Evolutionary conservation across 2,113 vertebrate genomes (phyloP).

Genomic region (Cynocephalus volans): DNA sequence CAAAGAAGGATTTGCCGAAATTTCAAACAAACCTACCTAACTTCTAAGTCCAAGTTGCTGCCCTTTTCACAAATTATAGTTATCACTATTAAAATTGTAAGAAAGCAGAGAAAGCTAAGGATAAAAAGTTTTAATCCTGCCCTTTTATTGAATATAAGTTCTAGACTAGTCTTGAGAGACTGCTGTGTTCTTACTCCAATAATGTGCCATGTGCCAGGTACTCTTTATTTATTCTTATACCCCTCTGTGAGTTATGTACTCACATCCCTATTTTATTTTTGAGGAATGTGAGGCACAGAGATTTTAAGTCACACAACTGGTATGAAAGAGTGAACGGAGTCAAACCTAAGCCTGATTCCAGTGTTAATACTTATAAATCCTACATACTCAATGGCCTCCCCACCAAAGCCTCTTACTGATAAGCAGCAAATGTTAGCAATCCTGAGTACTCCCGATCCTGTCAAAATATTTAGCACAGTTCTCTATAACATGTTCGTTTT

Average conservation of each 20-base stretch:
- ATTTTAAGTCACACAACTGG: background rate
- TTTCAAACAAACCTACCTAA: slow-evolving; percentile 27
- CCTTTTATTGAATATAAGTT: background rate
- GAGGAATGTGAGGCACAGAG: slow-evolving; percentile 14
- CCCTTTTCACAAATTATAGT: background rate
- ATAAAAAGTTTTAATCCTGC: background rate
- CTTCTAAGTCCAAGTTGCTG: background rate
- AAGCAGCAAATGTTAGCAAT: background rate
- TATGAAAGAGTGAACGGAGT: slow-evolving; percentile 24
- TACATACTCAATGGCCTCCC: background rate
- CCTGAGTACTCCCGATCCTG: background rate
- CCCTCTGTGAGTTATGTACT: background rate
- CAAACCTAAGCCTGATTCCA: slow-evolving; percentile 24
- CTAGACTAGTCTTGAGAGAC: background rate
- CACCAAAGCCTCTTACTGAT: background rate
- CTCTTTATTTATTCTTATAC: background rate
- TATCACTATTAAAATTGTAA: slow-evolving; percentile 1
- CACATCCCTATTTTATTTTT: background rate
- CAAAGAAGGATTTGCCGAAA: slow-evolving; percentile 45
- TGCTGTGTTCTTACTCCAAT: background rate
- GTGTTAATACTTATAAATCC: background rate
- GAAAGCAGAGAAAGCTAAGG: background rate
- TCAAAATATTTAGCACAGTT: slow-evolving; percentile 14
- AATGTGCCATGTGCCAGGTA: background rate
- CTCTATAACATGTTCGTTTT: background rate